Conservation (phyloP, 2,888 invertebrate species). For the Perdita meconis region DNA sequence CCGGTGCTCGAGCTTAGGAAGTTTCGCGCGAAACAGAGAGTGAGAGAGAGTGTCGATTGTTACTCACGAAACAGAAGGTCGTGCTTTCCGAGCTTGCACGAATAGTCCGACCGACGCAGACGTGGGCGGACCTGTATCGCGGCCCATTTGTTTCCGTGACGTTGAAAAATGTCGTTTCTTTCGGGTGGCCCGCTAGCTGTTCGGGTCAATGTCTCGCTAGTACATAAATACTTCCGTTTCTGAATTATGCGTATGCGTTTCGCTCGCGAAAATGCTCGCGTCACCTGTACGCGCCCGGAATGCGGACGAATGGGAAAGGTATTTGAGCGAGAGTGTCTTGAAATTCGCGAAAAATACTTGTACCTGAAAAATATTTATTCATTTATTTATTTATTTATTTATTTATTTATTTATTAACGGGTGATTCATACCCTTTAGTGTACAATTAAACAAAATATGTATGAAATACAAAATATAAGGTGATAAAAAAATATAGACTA, state of each 20-base stretch:
- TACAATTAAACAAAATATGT: no score
- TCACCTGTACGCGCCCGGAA: slow-evolving; percentile 13
- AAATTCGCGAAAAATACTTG: not conserved
- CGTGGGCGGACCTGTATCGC: slow-evolving; percentile 68
- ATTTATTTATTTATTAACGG: no score
- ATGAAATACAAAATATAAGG: no score
- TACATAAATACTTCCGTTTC: slow-evolving; percentile 31
- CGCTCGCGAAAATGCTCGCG: slow-evolving; percentile 1
- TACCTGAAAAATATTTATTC: not conserved
- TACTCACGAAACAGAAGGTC: slow-evolving; percentile 5
- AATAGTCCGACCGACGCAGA: slow-evolving; percentile 11
- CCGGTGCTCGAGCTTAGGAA: not conserved
- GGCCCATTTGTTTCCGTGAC: slow-evolving; percentile 74
- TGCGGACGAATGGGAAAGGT: slow-evolving; percentile 1
- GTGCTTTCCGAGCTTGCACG: slow-evolving; percentile 49
- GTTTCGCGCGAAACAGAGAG: not conserved
- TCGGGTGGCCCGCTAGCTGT: slow-evolving; percentile 37
- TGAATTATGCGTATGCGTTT: slow-evolving; percentile 26
- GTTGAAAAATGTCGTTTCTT: slow-evolving; percentile 75
- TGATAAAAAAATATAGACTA: no score
- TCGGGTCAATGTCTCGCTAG: slow-evolving; percentile 65
- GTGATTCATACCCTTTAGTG: no score
- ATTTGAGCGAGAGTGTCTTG: not conserved
- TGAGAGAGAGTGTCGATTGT: not conserved
- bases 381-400: no score